Base-by-base conservation (phyloP, 2,797 vertebrate species). In the Adelosebastes latens region DNA sequence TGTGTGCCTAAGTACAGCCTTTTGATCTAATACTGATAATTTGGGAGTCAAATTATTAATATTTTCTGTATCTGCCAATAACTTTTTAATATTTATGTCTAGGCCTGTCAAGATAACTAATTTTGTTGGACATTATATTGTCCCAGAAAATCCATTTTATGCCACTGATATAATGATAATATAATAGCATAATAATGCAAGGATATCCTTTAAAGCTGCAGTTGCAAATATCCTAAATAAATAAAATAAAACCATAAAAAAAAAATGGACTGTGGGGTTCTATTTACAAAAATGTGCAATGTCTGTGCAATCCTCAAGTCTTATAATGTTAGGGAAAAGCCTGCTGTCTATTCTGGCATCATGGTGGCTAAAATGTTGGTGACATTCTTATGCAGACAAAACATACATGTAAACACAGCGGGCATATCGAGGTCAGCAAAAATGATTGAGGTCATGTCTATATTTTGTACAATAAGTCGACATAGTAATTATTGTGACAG, bases 201-300 rank as follows among this genome's bases (percentile, higher is more conserved):
- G 46, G 16, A 49, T 0, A 49, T 18, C 3, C 7, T 18, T 49
- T 20, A 49, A 49, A 49, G 46, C 18, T 49, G 46, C 46, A 20
- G 16, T 2, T 0, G 7, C n/a, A n/a, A n/a, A 20, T 20, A n/a
- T 52, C 49, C 8, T 0, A n/a, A 52, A n/a, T 52, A 52, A 18
- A n/a, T 1, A 0, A 52, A 52, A 52, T 52, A 52, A 52, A 52
- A 52, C 46, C 46, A 52, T 2, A 52, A 0, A 42, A 14, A 49
- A 34, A 2, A 52, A 20, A n/a, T 2, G 0, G 1, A 52, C 18
- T 20, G 2, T 52, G 8, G 4, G 49, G 0, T 14, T 42, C 0
- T 42, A 42, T 42, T 42, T 16, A 42, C 39, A 42, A 16, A 42
- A 42, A 20, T 4, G 49, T 18, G 42, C 42, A 31, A 31, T 31